These are phyloP conservation scores for Tridacna crocea DNA, from an alignment of 2,888 invertebrate species.

Conservation along the genomic window DNA sequence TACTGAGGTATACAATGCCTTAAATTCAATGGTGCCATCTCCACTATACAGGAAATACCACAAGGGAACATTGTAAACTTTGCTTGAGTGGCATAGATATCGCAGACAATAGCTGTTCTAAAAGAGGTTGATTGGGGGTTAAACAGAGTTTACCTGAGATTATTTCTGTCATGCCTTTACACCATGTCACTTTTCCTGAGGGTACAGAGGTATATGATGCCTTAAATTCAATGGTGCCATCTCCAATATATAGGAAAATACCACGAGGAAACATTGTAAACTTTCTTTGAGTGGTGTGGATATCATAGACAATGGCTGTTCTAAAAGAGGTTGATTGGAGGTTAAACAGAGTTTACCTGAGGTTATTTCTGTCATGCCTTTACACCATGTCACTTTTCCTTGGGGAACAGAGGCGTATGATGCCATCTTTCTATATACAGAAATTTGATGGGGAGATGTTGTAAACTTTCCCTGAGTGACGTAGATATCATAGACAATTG, in stretches of 20 bases:
- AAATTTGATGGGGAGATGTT: constrained; percentile 72
- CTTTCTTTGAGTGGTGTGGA: too few relatives aligned
- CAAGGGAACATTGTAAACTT: constrained; percentile 71
- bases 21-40: too few relatives aligned
- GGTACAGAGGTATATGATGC: constrained; percentile 83
- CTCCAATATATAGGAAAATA: constrained; percentile 69
- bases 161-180: constrained; percentile 85
- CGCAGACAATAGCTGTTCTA: too few relatives aligned
- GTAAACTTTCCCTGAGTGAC: constrained; percentile 65
- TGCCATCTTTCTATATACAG: constrained; percentile 67
- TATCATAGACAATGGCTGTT: too few relatives aligned
- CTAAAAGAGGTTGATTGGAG: too few relatives aligned
- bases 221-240: constrained; percentile 70
- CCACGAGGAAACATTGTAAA: constrained; percentile 71
- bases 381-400: constrained; percentile 86
- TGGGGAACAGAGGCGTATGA: constrained; percentile 83
- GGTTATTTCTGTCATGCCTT: constrained; percentile 85
- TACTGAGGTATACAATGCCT: constrained; percentile 84
- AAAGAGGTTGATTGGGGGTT: too few relatives aligned
- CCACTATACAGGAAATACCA: constrained; percentile 67
- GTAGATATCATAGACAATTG: constrained; percentile 60
- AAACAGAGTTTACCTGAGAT: too few relatives aligned
- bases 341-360: too few relatives aligned
- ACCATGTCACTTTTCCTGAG: constrained; percentile 86
- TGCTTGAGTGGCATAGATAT: too few relatives aligned